A percentile compares a stretch with the other conserved stretches of the same genome.
Conservation (phyloP, 2,113 vertebrate genomes). For the Ammospiza nelsoni region DNA sequence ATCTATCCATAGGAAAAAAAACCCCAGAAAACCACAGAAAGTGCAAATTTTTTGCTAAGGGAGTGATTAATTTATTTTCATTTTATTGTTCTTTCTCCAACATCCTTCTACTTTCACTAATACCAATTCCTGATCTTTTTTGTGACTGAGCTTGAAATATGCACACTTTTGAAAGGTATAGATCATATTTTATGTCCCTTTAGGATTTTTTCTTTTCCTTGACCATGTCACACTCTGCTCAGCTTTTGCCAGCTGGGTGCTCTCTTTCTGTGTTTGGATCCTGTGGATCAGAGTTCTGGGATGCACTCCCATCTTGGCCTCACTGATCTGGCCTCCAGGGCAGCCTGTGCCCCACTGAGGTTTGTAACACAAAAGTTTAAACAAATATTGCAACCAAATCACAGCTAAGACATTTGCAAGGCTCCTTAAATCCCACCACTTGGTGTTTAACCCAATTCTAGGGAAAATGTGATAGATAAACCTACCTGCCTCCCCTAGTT, state of each 20-base stretch:
- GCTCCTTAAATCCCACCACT: background rate
- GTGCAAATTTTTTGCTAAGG: background rate
- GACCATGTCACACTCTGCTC: accelerated
- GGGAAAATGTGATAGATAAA: background rate
- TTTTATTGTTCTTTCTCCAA: too few species aligned
- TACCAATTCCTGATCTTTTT: conserved; percentile 12
- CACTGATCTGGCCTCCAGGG: accelerated
- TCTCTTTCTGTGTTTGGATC: background rate
- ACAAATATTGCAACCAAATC: background rate
- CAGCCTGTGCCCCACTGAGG: accelerated
- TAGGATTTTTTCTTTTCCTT: background rate
- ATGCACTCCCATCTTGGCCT: background rate
- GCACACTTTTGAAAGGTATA: background rate
- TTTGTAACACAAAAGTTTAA: background rate
- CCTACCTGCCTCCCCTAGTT: background rate
- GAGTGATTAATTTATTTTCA: background rate
- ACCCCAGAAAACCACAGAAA: background rate
- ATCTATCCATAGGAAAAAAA: background rate
- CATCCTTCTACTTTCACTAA: conserved; percentile 22
- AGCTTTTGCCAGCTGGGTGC: background rate
- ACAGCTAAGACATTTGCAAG: background rate
- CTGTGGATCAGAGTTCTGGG: background rate
- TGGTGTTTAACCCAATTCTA: background rate
- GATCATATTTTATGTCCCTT: background rate
- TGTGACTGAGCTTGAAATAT: background rate